Conservation (phyloP, 2,113 vertebrate species). For the Macroglossus sobrinus region DNA sequence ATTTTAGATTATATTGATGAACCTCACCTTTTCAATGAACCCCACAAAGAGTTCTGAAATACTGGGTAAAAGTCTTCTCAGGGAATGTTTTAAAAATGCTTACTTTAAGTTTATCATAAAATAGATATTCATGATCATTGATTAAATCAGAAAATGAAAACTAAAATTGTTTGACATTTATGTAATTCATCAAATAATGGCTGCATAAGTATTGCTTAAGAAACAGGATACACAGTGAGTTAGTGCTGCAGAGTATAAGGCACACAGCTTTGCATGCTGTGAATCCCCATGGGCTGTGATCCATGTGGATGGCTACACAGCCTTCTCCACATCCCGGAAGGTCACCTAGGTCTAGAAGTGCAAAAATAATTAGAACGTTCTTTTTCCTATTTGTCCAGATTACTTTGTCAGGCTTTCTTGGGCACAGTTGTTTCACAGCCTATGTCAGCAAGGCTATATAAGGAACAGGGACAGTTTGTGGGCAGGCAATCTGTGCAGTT, state of each 20-base stretch:
- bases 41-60: not conserved
- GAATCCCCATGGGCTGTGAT: not conserved
- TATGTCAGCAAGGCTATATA: not conserved
- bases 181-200: not conserved
- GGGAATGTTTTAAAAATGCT: not conserved
- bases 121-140: not conserved
- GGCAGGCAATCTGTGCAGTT: not conserved
- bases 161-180: not conserved
- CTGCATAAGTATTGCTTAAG: not conserved
- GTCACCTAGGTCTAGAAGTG: not conserved
- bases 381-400: not conserved
- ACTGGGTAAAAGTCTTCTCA: not conserved
- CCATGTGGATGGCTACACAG: too few species aligned
- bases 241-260: not conserved
- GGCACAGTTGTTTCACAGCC: not conserved
- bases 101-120: not conserved
- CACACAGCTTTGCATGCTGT: fast-evolving
- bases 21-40: not conserved
- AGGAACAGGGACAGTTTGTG: not conserved
- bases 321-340: too few species aligned
- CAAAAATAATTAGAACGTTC: fast-evolving
- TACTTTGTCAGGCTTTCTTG: not conserved
- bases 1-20: not conserved
- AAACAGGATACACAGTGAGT: not conserved
- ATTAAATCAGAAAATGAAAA: not conserved